Evolutionary conservation across 2,113 vertebrate genomes (phyloP), one percentile per base, ranked within the genome.

Genomic region (Eulemur rufifrons): DNA sequence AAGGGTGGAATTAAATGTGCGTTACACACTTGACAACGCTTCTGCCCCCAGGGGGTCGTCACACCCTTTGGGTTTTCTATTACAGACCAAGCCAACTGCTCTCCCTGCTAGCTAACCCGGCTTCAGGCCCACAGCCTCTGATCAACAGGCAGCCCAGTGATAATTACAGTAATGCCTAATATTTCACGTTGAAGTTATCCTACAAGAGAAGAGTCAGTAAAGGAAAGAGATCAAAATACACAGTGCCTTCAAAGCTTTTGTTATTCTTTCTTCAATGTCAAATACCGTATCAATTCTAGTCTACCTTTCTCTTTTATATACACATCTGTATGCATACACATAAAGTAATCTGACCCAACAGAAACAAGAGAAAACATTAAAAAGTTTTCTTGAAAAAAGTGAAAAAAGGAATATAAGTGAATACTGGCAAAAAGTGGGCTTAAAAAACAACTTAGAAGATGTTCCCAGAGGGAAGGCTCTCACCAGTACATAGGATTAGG

Each of bases 1-100:
- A 74, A 96, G 45, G 66, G 68, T 91, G 29, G 91, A 94, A 90
- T 77, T 77, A 90, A 93, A 94, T n/a, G 45, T 78, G 59, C 29
- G 63, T 69, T 52, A 89, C 54, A 97, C 50, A 97, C 20, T 80
- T 89, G 34, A 87, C 61, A 94, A 90, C 29, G 86, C 54, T 78
- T 92, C 59, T 54, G 64, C 76, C 90, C 66, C 23, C 29, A 76
- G 17, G n/a, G 17, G 17, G 6, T 6, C 18, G 5, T 37, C 59
- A 73, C 61, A 89, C 18, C 32, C 74, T 74, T 23, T 63, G 64
- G 50, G 74, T 92, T 74, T 93, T 89, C 61, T 39, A 66, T 52
- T 11, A 29, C 6, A 87, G 32, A 73, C 7, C 0, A 0, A 52
- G 42, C 37, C 64, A 89, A 86, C 42, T 78, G 47, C 34, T 64